These are phyloP conservation scores for Phthorimaea operculella DNA, from an alignment of 1,140 invertebrate genomes.

Conservation along the genomic window DNA sequence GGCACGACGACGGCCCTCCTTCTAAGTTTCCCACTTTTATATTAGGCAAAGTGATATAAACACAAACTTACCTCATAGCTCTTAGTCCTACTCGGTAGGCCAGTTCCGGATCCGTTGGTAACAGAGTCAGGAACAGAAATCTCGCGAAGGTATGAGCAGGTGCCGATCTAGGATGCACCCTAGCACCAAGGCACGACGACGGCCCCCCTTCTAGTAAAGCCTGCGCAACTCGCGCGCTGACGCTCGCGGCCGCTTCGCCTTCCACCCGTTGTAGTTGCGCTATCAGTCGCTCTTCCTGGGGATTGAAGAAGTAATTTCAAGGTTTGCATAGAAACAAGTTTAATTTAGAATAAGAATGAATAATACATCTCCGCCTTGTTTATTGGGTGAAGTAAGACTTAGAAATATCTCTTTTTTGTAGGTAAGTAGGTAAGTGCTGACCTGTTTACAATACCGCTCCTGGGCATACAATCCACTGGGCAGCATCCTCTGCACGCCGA, in stretches of 20 bases:
- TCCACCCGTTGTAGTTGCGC: conserved; percentile 80
- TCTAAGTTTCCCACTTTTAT: too few species aligned
- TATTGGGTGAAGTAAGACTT: too few species aligned
- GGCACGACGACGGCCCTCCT: too few species aligned
- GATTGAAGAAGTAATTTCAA: not conserved
- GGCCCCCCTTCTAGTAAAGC: conserved; percentile 78
- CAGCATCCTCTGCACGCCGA: conserved; percentile 83
- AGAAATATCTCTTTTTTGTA: too few species aligned
- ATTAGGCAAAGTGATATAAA: too few species aligned
- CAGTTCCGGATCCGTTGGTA: conserved; percentile 79
- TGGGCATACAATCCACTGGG: conserved; percentile 83
- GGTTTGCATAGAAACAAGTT: too few species aligned
- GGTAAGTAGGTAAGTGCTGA: conserved; percentile 11
- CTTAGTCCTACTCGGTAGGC: conserved; percentile 77
- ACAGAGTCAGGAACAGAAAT: conserved; percentile 80
- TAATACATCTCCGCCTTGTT: too few species aligned
- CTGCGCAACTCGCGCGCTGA: conserved; percentile 70
- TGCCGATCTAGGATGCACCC: conserved; percentile 80
- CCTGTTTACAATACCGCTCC: conserved; percentile 65
- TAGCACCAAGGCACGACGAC: conserved; percentile 77
- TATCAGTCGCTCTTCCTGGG: conserved; percentile 81
- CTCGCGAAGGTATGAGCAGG: conserved; percentile 87
- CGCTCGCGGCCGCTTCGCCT: conserved; percentile 75
- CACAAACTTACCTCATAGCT: conserved; percentile 67
- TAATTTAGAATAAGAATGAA: too few species aligned